phyloP scores from a whole-genome alignment of 2,888 invertebrate genomes.

The Drosophila heteroneura region DNA sequence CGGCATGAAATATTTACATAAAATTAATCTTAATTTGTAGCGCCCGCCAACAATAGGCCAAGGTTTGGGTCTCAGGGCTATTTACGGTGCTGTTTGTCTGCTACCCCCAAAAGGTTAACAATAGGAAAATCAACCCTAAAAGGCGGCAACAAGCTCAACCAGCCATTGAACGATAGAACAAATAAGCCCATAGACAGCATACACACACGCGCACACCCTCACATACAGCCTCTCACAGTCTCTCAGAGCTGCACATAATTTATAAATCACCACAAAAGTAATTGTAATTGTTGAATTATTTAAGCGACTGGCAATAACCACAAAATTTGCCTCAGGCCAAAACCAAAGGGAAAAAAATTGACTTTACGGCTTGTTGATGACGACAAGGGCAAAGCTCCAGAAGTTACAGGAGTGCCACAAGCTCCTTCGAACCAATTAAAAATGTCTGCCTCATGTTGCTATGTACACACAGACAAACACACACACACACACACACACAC shows the following conservation, averaged over 20 bases:
- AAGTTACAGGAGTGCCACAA: constrained; percentile 18
- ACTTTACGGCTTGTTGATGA: constrained; percentile 60
- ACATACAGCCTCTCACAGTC: background rate
- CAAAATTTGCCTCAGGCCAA: constrained; percentile 53
- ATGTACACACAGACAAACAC: constrained; percentile 12
- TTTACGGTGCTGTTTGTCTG: constrained; percentile 39
- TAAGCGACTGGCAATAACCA: constrained; percentile 64
- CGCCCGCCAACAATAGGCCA: constrained; percentile 36
- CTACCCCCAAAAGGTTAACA: constrained; percentile 28
- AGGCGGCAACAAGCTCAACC: constrained; percentile 26
- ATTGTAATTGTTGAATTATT: constrained; percentile 76
- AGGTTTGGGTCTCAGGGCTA: background rate
- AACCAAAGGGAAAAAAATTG: constrained; percentile 28
- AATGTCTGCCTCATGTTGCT: constrained; percentile 51
- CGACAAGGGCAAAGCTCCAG: constrained; percentile 32
- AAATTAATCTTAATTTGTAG: constrained; percentile 66
- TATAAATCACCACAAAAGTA: constrained; percentile 73
- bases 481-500: constrained; percentile 7
- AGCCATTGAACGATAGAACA: constrained; percentile 46
- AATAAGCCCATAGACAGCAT: constrained; percentile 34
- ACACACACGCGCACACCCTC: constrained; percentile 15
- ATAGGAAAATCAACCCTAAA: constrained; percentile 55
- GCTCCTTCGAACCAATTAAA: constrained; percentile 60
- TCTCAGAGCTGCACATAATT: constrained; percentile 51
- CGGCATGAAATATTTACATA: constrained; percentile 65